Evolutionary conservation across 2,797 vertebrate species (phyloP), one percentile per base, ranked within the genome.

Genomic region (Onychomys arenicola): DNA sequence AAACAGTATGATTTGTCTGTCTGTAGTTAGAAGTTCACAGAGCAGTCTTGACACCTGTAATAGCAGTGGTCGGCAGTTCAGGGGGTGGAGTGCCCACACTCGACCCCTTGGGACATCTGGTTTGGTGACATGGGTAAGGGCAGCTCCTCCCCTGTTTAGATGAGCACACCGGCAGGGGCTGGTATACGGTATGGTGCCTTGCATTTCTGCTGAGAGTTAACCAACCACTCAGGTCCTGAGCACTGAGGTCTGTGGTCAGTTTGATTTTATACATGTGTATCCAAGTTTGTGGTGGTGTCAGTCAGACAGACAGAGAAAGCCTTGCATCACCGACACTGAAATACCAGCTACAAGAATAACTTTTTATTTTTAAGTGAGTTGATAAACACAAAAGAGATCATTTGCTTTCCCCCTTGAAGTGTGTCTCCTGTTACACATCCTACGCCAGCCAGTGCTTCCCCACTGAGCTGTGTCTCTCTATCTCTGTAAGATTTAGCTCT

Each of bases 141-240:
- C 71, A 1, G 23, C 12, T 11, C 19, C 27, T 52, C 9, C 32
- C 7, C 40, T 76, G 46, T 17, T 49, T 23, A 46, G 59, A 12
- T 2, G 52, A n/a, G 21, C 6, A 1, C 0, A 0, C 0, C 2
- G 5, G 0, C n/a, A 77, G 46, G 27, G n/a, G 46, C 2, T 27
- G 6, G 17, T 4, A 0, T 23, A 3, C 19, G 40, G 3, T 29
- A 23, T 0, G 37, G 12, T 17, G n/a, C 37, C 14, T 14, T 59
- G 6, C 46, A 0, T n/a, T 25, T 29, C 86, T 49, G 11, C 14
- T 8, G 65, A 80, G 83, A 52, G 65, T n/a, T 59, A 34, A 37
- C 5, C 21, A 34, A 37, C 5, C 21, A 10, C 69, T 49, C 19
- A 21, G 52, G 43, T n/a, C 52, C 23, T 0, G 0, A 43, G 10